phyloP scores from a whole-genome alignment of 2,888 invertebrate genomes.

The Ommatoiulus sabulosus region DNA sequence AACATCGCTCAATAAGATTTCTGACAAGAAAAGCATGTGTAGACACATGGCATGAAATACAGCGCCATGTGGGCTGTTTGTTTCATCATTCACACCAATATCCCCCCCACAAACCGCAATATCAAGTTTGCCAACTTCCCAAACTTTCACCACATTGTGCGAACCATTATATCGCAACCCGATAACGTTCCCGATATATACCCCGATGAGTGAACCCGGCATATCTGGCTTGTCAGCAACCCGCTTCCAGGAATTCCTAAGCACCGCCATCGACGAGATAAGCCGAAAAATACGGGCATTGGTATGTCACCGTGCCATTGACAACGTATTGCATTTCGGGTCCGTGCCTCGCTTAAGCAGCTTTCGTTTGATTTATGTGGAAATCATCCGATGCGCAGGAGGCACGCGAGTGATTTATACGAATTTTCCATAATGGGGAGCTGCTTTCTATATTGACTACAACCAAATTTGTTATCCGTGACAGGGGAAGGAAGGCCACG shows the following conservation, averaged over 20 bases:
- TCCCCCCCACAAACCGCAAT: too few species aligned
- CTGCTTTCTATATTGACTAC: constrained; percentile 27
- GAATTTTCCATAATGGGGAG: constrained; percentile 18
- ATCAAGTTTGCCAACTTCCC: too few species aligned
- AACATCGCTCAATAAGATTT: too few species aligned
- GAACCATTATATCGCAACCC: too few species aligned
- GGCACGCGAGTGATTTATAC: constrained; percentile 2
- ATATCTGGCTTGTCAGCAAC: constrained; percentile 19
- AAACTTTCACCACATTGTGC: too few species aligned
- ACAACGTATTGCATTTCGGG: constrained; percentile 8
- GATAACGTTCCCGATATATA: too few species aligned
- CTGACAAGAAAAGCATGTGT: too few species aligned
- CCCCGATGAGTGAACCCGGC: not conserved
- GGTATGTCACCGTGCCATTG: not conserved
- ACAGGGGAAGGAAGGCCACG: not conserved
- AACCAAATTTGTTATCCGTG: not conserved
- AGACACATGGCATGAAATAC: too few species aligned
- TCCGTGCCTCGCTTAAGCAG: not conserved
- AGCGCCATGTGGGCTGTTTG: too few species aligned
- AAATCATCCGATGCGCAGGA: not conserved
- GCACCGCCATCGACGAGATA: not conserved
- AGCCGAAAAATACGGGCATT: not conserved
- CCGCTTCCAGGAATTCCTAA: constrained; percentile 2
- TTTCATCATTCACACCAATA: too few species aligned
- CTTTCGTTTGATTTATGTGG: not conserved